Evolutionary conservation across 1,140 invertebrate species (phyloP), one percentile per base, ranked within the genome.

Genomic region (Eurosta solidaginis): DNA sequence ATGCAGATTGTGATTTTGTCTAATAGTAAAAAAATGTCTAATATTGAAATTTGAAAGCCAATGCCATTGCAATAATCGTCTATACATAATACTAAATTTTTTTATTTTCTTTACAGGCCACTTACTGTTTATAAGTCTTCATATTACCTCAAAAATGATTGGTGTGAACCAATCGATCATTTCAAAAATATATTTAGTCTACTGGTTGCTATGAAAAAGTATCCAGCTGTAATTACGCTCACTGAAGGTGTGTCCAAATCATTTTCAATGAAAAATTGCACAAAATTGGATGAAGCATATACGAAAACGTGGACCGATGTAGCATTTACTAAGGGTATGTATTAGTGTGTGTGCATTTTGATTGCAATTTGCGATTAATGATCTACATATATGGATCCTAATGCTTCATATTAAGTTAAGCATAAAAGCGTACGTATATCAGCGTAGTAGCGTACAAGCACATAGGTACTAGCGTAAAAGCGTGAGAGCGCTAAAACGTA

Each of bases 151-250:
- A 47, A 74, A 7, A 59, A 22, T 0, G 50, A 5, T 1, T 86
- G 84, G 83, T 47, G 76, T 22, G 82, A 84, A 73, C 81, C 84
- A 14, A 84, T 86, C 17, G 85, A 86, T 10, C 77, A 84, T 6
- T 86, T 86, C 10, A 84, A 82, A 44, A 80, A 75, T 0, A 81
- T 86, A 0, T 73, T 78, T 45, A 75, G 50, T 10, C 47, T 86
- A 5, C 80, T 86, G 1, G 79, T 81, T 2, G 27, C 75, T 12
- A 77, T 86, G 17, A 81, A 81, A 27, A 47, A 40, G 6, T 22
- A 74, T 42, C 80, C 81, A 1, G 79, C 84, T 0, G 49, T 83
- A 6, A 77, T 76, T 0, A 44, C 75, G 7, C 0, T 82, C 40
- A 78, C 79, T 0, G 82, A 86, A 0, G 36, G 75, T 0, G 47